A percentile compares a stretch with the other conserved stretches of the same genome.
These are phyloP conservation scores for Apodemia hepburni DNA, from an alignment of 2,888 invertebrate species.

Conservation along the genomic window DNA sequence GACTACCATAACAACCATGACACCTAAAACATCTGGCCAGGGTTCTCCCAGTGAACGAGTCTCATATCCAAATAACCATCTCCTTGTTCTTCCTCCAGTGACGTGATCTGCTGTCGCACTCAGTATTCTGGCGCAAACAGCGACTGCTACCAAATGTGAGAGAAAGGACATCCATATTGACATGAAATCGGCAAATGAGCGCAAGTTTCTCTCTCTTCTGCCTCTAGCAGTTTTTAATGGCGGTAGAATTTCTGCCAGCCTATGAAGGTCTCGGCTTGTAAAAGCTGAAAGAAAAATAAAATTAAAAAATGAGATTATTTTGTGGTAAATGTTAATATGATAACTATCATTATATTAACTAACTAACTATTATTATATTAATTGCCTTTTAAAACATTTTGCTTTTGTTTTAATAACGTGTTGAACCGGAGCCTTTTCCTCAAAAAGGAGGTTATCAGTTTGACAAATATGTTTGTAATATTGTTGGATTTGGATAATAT, in stretches of 20 bases:
- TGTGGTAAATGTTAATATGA: too few relatives aligned
- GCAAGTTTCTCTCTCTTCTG: constrained; percentile 65
- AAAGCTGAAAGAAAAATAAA: constrained; percentile 48
- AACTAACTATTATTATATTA: too few relatives aligned
- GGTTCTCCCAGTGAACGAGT: constrained; percentile 80
- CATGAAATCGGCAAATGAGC: constrained; percentile 78
- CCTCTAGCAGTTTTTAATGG: constrained; percentile 59
- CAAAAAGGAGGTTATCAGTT: too few relatives aligned
- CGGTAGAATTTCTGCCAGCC: constrained; percentile 59
- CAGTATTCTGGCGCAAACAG: constrained; percentile 81
- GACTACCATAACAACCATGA: constrained; percentile 80
- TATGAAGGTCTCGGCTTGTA: constrained; percentile 62
- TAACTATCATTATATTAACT: too few relatives aligned
- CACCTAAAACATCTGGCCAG: constrained; percentile 83
- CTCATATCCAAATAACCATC: constrained; percentile 81
- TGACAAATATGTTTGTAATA: too few relatives aligned
- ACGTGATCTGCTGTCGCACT: constrained; percentile 83
- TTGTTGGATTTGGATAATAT: too few relatives aligned
- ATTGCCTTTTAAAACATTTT: too few relatives aligned
- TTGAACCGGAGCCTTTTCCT: too few relatives aligned
- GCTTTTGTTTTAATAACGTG: too few relatives aligned
- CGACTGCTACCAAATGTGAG: constrained; percentile 79
- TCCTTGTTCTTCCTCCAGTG: constrained; percentile 78
- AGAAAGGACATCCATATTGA: constrained; percentile 81
- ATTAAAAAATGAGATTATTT: too few relatives aligned